phyloP scores from a whole-genome alignment of 2,888 invertebrate species.

The Protonemura montana region DNA sequence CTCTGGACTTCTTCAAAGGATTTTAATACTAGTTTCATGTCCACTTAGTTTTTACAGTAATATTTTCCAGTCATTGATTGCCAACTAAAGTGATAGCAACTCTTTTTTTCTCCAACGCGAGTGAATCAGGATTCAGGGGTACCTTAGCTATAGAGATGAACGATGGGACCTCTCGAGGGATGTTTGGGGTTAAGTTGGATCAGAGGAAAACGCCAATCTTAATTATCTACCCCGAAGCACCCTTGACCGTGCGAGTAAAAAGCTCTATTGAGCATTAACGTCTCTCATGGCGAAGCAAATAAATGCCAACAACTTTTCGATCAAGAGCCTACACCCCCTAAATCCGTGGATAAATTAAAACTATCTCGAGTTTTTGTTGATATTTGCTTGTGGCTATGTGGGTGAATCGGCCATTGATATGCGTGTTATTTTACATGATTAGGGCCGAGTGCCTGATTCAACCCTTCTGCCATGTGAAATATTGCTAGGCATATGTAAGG shows the following conservation, averaged over 20 bases:
- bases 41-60: too few species aligned
- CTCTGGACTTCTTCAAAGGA: too few species aligned
- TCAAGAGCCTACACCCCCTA: background rate
- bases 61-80: too few species aligned
- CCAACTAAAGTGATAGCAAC: too few species aligned
- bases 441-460: background rate
- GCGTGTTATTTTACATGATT: background rate
- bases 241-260: conserved; percentile 14
- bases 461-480: conserved; percentile 40
- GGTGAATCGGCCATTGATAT: background rate
- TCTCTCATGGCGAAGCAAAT: background rate
- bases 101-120: too few species aligned
- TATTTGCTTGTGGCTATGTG: background rate
- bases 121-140: too few species aligned
- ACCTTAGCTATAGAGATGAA: background rate
- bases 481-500: conserved; percentile 40
- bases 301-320: background rate
- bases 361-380: background rate
- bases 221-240: conserved; percentile 37
- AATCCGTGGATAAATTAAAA: background rate
- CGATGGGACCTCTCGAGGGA: conserved; percentile 18
- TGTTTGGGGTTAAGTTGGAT: conserved; percentile 30
- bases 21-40: too few species aligned
- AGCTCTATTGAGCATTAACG: background rate
- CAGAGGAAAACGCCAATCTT: conserved; percentile 46